Conservation (phyloP, 2,797 vertebrate species). For the Balearica regulorum region DNA sequence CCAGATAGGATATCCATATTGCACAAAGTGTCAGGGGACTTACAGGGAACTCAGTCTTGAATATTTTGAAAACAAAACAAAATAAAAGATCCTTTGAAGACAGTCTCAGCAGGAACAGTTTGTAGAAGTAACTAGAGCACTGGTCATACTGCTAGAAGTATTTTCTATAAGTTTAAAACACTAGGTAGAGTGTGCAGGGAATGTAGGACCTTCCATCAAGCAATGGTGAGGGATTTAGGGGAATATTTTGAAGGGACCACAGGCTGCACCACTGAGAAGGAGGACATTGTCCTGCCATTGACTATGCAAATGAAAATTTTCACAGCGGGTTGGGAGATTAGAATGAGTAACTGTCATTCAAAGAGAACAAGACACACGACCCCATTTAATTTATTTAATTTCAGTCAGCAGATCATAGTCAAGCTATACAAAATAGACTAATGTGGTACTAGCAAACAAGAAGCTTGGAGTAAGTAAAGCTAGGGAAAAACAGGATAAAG, state of each 20-base stretch:
- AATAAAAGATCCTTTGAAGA: not conserved
- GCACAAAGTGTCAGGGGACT: not conserved
- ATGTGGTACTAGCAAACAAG: not conserved
- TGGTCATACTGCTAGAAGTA: not conserved
- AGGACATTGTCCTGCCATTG: not conserved
- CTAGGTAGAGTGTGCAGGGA: not conserved
- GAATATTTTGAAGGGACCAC: not conserved
- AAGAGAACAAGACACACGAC: not conserved
- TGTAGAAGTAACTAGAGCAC: not conserved
- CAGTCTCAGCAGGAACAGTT: not conserved
- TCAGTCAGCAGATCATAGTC: not conserved
- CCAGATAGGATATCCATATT: not conserved
- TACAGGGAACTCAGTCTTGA: not conserved
- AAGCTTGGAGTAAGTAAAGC: not conserved
- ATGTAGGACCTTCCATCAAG: not conserved
- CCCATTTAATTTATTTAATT: not conserved
- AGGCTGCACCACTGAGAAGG: not conserved
- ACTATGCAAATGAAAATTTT: not conserved
- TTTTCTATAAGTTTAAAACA: not conserved
- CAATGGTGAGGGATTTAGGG: not conserved
- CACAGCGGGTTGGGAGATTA: not conserved
- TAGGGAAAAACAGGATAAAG: not conserved
- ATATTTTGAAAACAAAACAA: not conserved
- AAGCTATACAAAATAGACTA: not conserved
- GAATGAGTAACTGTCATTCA: not conserved